phyloP scores from a whole-genome alignment of 2,113 vertebrate genomes.

The Ctenodactylus gundi region DNA sequence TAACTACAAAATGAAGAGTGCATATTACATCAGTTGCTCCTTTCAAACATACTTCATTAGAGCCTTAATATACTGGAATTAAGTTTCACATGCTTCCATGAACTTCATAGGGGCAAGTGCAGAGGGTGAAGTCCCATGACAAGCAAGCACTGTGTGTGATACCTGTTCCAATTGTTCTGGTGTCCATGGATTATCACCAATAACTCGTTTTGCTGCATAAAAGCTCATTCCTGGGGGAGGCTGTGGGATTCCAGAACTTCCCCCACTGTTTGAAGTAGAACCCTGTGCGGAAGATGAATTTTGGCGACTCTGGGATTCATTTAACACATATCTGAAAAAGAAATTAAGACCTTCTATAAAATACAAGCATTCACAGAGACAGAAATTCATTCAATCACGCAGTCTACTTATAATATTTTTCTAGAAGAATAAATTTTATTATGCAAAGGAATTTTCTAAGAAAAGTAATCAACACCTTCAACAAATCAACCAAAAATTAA shows the following conservation, averaged over 20 bases:
- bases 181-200: conserved; percentile 97
- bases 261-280: conserved; percentile 81
- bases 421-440: conserved; percentile 18
- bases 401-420: not conserved
- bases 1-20: not conserved
- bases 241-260: conserved; percentile 91
- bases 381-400: not conserved
- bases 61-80: not conserved
- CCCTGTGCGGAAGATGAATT: conserved; percentile 89
- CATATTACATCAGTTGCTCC: not conserved
- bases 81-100: not conserved
- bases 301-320: conserved; percentile 94
- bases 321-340: conserved; percentile 92
- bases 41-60: not conserved
- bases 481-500: not conserved
- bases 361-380: not conserved
- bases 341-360: conserved; percentile 41
- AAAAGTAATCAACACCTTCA: not conserved
- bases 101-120: not conserved
- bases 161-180: conserved; percentile 98
- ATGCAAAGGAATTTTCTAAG: conserved; percentile 6
- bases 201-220: conserved; percentile 95
- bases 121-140: not conserved
- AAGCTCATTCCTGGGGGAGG: conserved; percentile 98
- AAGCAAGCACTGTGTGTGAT: conserved; percentile 19